phyloP scores from a whole-genome alignment of 2,888 invertebrate genomes.

The Dryadula phaetusa region DNA sequence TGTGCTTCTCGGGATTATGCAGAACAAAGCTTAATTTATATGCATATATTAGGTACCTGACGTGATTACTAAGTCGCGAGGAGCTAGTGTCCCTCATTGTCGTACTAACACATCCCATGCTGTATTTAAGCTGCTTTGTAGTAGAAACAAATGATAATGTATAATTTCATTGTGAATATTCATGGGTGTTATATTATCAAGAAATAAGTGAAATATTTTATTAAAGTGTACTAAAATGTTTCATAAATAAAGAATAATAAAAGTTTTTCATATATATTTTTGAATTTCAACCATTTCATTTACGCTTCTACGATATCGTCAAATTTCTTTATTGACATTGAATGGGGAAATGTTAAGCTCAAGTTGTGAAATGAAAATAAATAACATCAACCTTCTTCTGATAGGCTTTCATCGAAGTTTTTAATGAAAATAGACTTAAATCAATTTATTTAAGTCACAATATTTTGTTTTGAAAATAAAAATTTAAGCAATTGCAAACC shows the following conservation, averaged over 20 bases:
- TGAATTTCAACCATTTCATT: too few relatives aligned
- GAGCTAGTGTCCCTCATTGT: slow-evolving; percentile 57
- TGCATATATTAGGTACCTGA: slow-evolving; percentile 74
- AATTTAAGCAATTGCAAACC: too few relatives aligned
- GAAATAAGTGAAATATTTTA: too few relatives aligned
- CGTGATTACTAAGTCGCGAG: slow-evolving; percentile 74
- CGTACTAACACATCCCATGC: slow-evolving; percentile 43
- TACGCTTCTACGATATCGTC: too few relatives aligned
- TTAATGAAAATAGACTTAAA: slow-evolving; percentile 3
- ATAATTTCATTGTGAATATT: background rate
- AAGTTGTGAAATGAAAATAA: slow-evolving; percentile 9
- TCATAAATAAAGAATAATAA: too few relatives aligned
- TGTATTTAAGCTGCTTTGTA: slow-evolving; percentile 29
- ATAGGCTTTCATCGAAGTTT: background rate
- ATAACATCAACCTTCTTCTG: background rate
- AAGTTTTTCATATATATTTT: too few relatives aligned
- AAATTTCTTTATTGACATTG: too few relatives aligned
- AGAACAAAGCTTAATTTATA: slow-evolving; percentile 78
- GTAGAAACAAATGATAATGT: background rate
- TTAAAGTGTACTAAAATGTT: too few relatives aligned
- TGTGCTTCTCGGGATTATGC: slow-evolving; percentile 65
- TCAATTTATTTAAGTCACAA: background rate
- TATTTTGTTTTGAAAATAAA: too few relatives aligned
- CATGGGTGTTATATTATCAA: too few relatives aligned
- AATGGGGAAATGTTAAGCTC: background rate